phyloP scores from a whole-genome alignment of 1,140 invertebrate species.

The Tribolium castaneum region DNA sequence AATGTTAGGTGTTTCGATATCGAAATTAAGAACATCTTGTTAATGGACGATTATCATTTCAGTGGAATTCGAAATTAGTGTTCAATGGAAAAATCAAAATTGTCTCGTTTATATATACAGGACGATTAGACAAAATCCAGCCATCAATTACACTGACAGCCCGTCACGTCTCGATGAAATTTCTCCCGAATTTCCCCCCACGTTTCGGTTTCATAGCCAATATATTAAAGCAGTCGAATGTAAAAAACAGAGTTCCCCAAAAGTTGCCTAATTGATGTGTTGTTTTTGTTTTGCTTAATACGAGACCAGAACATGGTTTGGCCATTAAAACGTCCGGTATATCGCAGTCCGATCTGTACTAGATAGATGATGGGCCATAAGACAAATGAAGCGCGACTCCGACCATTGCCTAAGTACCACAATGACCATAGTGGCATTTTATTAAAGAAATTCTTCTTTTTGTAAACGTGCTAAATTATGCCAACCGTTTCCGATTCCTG shows the following conservation, averaged over 20 bases:
- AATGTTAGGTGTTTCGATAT: constrained; percentile 49
- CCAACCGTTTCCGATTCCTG: constrained; percentile 16
- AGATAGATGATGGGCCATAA: constrained; percentile 62
- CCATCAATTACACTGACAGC: neutral
- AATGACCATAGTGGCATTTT: constrained; percentile 23
- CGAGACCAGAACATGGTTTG: constrained; percentile 61
- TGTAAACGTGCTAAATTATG: constrained; percentile 14
- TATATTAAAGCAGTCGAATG: constrained; percentile 50
- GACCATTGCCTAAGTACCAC: constrained; percentile 43
- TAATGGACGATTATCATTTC: neutral
- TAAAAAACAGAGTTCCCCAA: constrained; percentile 57
- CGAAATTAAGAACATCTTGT: constrained; percentile 47
- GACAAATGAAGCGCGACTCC: constrained; percentile 61
- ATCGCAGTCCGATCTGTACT: constrained; percentile 62
- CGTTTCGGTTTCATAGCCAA: constrained; percentile 30
- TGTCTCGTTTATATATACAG: too few relatives aligned
- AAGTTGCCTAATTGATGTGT: constrained; percentile 64
- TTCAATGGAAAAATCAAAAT: too few relatives aligned
- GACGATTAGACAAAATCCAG: neutral
- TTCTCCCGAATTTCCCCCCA: neutral
- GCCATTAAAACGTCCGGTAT: constrained; percentile 63
- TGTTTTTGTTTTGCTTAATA: constrained; percentile 65
- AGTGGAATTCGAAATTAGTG: too few relatives aligned
- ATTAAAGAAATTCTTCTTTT: constrained; percentile 10
- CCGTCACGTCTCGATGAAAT: neutral